phyloP scores from a whole-genome alignment of 2,888 invertebrate genomes.

The Hydropsyche betteni region DNA sequence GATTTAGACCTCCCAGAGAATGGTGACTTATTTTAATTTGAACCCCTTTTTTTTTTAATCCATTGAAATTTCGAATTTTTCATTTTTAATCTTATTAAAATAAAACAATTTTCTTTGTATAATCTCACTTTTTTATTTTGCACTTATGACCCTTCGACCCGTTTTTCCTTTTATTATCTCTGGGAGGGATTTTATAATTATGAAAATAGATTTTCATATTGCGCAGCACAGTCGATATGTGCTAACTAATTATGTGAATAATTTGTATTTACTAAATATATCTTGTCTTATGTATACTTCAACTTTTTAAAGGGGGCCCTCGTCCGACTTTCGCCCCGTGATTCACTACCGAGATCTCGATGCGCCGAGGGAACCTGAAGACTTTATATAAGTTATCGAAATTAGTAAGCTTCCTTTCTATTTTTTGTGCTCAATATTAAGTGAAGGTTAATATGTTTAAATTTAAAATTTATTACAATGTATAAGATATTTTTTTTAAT shows the following conservation, averaged over 20 bases:
- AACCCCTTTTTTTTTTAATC: not conserved
- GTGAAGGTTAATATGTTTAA: not conserved
- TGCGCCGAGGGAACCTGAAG: constrained; percentile 90
- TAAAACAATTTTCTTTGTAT: constrained; percentile 12
- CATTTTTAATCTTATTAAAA: not conserved
- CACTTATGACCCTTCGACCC: constrained; percentile 22
- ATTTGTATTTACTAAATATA: not conserved
- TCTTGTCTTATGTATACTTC: constrained; percentile 48
- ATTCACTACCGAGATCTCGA: constrained; percentile 94
- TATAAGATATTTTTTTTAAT: no score
- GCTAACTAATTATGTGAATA: no score
- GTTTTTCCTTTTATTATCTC: constrained; percentile 40
- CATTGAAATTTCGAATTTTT: not conserved
- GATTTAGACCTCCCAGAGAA: constrained; percentile 90
- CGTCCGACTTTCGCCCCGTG: constrained; percentile 85
- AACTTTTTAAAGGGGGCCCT: constrained; percentile 75
- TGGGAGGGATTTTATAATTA: constrained; percentile 40
- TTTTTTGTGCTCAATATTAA: constrained; percentile 18
- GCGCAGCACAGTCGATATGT: no score
- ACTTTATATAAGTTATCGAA: constrained; percentile 71
- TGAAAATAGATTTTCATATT: no score
- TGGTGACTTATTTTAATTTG: constrained; percentile 76
- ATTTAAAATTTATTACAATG: not conserved
- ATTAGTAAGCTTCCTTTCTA: constrained; percentile 14
- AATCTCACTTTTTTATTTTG: constrained; percentile 41